Conservation (phyloP, 1,140 invertebrate species). For the Bombus sylvicola region DNA sequence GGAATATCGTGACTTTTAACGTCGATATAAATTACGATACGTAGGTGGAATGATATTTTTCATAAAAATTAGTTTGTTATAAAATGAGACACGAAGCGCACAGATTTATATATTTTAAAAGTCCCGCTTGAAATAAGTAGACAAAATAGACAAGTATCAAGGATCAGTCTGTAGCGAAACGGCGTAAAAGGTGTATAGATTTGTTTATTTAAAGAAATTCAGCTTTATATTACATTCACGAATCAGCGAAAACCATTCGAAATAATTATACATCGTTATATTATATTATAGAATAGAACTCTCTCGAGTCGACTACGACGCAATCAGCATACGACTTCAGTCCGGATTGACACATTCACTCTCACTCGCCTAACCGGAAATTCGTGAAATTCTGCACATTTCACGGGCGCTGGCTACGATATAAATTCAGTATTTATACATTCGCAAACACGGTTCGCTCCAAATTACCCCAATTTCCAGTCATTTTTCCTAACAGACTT, state of each 20-base stretch:
- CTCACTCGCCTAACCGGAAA: constrained; percentile 24
- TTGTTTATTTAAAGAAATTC: too few species aligned
- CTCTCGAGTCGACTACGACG: background rate
- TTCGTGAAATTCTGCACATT: constrained; percentile 22
- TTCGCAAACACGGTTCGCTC: background rate
- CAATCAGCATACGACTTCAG: background rate
- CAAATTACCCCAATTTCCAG: background rate
- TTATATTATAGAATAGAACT: too few species aligned
- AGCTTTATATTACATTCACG: too few species aligned
- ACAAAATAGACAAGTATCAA: too few species aligned
- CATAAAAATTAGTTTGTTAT: background rate
- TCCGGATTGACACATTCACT: background rate
- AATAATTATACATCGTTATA: too few species aligned
- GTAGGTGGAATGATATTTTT: background rate
- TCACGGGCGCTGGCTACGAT: background rate
- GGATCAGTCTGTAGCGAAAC: too few species aligned
- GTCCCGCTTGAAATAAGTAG: background rate
- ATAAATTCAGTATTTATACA: background rate
- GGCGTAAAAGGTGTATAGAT: too few species aligned
- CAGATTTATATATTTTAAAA: background rate
- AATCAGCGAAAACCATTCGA: too few species aligned
- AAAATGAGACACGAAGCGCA: background rate
- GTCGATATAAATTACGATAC: too few species aligned
- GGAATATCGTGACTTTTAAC: background rate
- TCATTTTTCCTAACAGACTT: background rate